Conservation (phyloP, 2,797 vertebrate genomes). For the Clarias pachynema region DNA sequence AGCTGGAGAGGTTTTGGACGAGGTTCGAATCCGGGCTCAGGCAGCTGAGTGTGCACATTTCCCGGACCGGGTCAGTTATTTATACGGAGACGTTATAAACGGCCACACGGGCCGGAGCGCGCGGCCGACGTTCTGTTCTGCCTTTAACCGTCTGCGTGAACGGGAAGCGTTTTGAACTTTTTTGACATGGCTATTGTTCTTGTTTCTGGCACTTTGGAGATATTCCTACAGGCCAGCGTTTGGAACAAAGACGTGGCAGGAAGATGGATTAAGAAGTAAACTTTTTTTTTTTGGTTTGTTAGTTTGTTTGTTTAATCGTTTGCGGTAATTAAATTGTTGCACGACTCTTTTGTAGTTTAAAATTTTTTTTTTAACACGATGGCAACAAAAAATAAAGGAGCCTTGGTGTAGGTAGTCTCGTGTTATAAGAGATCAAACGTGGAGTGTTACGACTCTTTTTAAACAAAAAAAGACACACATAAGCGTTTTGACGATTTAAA, state of each 20-base stretch:
- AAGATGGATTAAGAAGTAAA: slow-evolving; percentile 39
- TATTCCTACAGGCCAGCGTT: not conserved
- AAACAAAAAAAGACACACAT: not conserved
- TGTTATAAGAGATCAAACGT: not conserved
- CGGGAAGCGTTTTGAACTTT: slow-evolving; percentile 5
- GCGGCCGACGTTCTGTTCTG: not conserved
- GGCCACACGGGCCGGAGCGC: slow-evolving; percentile 27
- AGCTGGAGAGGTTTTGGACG: slow-evolving; percentile 20
- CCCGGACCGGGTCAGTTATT: slow-evolving; percentile 36
- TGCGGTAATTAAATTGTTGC: not conserved
- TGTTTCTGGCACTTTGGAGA: not conserved
- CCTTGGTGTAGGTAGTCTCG: not conserved
- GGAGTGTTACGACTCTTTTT: not conserved
- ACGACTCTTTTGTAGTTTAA: not conserved
- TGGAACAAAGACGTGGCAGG: slow-evolving; percentile 30
- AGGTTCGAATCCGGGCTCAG: slow-evolving; percentile 34
- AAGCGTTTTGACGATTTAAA: too few relatives aligned
- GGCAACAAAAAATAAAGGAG: not conserved
- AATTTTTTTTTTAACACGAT: not conserved
- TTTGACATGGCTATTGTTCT: slow-evolving; percentile 41
- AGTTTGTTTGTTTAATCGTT: not conserved
- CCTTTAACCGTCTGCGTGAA: not conserved
- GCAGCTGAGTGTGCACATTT: slow-evolving; percentile 70
- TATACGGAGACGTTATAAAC: slow-evolving; percentile 28
- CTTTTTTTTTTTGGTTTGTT: slow-evolving; percentile 14